Evolutionary conservation across 2,797 vertebrate genomes (phyloP), one percentile per base, ranked within the genome.

Genomic region (Rousettus madagascariensis): DNA sequence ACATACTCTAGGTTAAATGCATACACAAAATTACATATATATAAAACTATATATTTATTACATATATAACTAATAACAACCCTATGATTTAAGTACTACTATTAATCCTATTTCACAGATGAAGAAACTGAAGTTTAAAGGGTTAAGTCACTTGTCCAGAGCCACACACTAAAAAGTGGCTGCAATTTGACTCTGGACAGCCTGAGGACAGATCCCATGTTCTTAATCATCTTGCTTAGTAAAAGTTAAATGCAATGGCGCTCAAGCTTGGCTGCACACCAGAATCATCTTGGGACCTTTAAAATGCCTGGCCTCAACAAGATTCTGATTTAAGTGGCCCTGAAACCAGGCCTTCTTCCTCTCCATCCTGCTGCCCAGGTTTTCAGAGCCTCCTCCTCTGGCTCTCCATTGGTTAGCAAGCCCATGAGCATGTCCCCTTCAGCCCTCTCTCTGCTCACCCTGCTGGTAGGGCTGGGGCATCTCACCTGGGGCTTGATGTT

Each of bases 401-500:
- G 33, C 33, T 17, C 24, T 89, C 78, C 69, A n/a, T 8, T 11
- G 28, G 57, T 1, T 1, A 8, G 57, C 46, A 30, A 77, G 33
- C 68, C 33, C 28, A 41, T 0, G 6, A 36, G 59, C 63, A 22
- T 0, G 0, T 3, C 43, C 16, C 53, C 26, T 24, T 15, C 2
- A 2, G 33, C 17, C 6, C 65, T 80, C 55, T 38, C 74, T 8
- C n/a, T 7, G 55, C 17, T 8, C 15, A 55, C n/a, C 24, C 49
- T 3, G 57, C 46, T n/a, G 46, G 53, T 53, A 78, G 75, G 68
- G n/a, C 59, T 17, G 16, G 65, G 38, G 41, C n/a, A 17, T 69
- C 98, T 95, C 96, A 99, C 99, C 99, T 99, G 99, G 43, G 99
- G 99, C 95, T 99, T 99, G 97, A 99, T 98, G 97, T 99, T 99